Evolutionary conservation across 2,113 vertebrate genomes (phyloP).

Genomic region (Probosciger aterrimus): DNA sequence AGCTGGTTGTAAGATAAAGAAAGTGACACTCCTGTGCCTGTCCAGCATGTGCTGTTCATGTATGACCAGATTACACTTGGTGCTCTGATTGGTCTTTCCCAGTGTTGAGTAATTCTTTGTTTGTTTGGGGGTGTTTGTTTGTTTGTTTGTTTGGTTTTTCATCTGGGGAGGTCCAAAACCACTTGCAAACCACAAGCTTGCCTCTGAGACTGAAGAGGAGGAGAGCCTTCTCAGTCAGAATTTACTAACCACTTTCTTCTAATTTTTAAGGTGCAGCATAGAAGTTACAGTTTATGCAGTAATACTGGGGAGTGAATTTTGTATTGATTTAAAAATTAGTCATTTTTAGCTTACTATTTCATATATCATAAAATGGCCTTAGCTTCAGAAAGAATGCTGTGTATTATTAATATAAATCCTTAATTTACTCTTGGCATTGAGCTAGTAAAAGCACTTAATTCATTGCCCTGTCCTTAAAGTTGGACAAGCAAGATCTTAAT

Average conservation of each 20-base stretch:
- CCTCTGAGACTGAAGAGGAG: neutral
- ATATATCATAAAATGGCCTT: conserved; percentile 50
- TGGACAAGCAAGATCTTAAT: neutral
- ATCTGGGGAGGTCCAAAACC: neutral
- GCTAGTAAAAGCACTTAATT: conserved; percentile 33
- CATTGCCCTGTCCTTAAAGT: neutral
- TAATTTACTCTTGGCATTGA: conserved; percentile 44
- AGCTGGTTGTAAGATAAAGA: neutral
- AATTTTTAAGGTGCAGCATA: conserved; percentile 12
- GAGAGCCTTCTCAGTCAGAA: neutral
- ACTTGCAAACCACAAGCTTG: neutral
- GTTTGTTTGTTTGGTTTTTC: neutral
- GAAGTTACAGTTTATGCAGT: neutral
- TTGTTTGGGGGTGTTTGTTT: neutral
- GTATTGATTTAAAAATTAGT: conserved; percentile 30
- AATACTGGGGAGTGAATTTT: neutral
- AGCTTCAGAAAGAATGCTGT: neutral
- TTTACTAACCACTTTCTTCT: neutral
- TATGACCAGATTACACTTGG: neutral
- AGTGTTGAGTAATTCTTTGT: neutral
- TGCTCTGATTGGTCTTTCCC: neutral
- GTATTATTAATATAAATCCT: neutral
- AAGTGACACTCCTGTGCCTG: neutral
- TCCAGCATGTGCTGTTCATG: rapidly evolving
- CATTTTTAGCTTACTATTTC: conserved; percentile 22